Evolutionary conservation across 2,888 invertebrate species (phyloP), one percentile per base, ranked within the genome.

Genomic region (Chymomyza amoena): DNA sequence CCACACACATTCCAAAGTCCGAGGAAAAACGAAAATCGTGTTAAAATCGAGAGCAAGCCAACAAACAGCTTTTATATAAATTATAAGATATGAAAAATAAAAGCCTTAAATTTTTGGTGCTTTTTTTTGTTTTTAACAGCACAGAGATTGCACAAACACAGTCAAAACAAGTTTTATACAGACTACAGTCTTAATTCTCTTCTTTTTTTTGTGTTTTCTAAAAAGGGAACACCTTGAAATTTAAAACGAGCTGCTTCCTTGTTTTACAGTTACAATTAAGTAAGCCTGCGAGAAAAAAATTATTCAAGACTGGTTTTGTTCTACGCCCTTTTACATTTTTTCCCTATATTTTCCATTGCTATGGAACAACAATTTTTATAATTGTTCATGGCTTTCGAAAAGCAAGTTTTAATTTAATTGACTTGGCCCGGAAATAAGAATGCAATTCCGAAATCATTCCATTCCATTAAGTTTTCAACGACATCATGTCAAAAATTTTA

Each of bases 241-340:
- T 75, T 59, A 57, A 28, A 61, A 51, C 20, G 25, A 10, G 4
- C 51, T 61, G 60, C 68, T 76, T 76, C 76, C 76, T 76, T 64
- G 54, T 61, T 76, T 76, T 68, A 76, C 76, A 76, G 76, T 76
- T 76, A 66, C 64, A 64, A 56, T 36, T 54, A 50, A 50, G 65
- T 32, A 25, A 56, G 32, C 15, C 9, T 18, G 36, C 2, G 4
- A 13, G n/a, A 16, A 20, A 45, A 45, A 32, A 32, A 32, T 45
- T 59, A 67, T 61, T 56, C 18, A 18, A 39, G 76, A 78, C 78
- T 66, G 57, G 60, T 68, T 72, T 45, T n/a, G 10, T 25, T 54
- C 54, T 54, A 54, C 54, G 54, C 54, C 54, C 54, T 54, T 54
- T 54, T 54, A 54, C 54, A 18, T 54, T 54, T 45, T 45, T 39